These are phyloP conservation scores for Shinisaurus crocodilurus DNA, from an alignment of 2,113 vertebrate species.

Conservation along the genomic window DNA sequence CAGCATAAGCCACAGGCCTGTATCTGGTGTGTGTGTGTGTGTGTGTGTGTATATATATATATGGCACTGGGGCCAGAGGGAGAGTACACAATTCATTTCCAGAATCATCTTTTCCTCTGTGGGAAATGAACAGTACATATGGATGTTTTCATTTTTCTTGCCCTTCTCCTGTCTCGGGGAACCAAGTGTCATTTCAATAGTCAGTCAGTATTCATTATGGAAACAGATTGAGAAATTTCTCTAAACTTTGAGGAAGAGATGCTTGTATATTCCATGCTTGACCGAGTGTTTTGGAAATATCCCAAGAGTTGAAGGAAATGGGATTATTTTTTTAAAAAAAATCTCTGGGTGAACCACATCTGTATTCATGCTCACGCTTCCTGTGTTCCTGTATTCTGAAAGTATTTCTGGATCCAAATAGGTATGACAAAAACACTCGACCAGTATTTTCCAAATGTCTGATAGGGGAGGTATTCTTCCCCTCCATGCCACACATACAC, in stretches of 20 bases:
- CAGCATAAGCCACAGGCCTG: no score
- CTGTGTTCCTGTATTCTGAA: neutral
- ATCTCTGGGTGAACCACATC: conserved; percentile 34
- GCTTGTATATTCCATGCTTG: conserved; percentile 28
- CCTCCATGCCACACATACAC: neutral
- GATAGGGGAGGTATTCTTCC: neutral
- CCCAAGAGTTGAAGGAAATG: conserved; percentile 13
- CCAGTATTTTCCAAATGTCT: neutral
- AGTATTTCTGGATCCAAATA: conserved; percentile 4
- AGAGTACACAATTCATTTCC: conserved; percentile 58
- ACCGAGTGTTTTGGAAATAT: conserved; percentile 48
- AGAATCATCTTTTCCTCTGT: conserved; percentile 36
- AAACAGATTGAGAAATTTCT: conserved; percentile 39
- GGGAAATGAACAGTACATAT: conserved; percentile 30
- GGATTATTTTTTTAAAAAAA: conserved; percentile 9
- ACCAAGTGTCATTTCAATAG: conserved; percentile 31
- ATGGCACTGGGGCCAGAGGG: neutral
- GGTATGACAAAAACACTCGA: neutral
- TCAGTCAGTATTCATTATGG: conserved; percentile 41
- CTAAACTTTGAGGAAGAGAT: conserved; percentile 41
- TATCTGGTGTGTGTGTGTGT: no score
- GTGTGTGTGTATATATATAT: no score
- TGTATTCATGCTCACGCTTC: conserved; percentile 26
- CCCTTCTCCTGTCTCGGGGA: conserved; percentile 25
- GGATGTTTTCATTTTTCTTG: conserved; percentile 48